Evolutionary conservation across 2,797 vertebrate genomes (phyloP).

Genomic region (Petrocephalus sullivani): DNA sequence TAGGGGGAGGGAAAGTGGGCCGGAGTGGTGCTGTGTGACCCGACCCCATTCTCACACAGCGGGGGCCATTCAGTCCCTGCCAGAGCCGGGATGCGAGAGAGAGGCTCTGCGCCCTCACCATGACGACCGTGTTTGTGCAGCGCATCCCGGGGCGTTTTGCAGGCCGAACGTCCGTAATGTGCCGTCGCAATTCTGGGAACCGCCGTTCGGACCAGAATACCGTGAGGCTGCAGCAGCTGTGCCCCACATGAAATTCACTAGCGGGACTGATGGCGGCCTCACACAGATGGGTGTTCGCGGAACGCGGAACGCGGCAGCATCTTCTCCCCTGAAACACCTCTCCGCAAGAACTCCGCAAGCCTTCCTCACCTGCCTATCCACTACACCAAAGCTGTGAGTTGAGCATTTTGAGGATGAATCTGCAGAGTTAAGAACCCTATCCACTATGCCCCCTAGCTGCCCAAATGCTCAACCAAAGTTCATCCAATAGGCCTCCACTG

Average conservation of each 20-base stretch:
- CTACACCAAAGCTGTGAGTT: not conserved
- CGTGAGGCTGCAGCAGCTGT: not conserved
- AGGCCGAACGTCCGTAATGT: not conserved
- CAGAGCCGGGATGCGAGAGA: not conserved
- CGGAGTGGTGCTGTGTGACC: not conserved
- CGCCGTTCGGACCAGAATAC: not conserved
- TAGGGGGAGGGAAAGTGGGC: not conserved
- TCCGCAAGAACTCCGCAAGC: not conserved
- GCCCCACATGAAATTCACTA: not conserved
- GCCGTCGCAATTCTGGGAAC: not conserved
- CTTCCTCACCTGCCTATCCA: too few species aligned
- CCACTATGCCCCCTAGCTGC: not conserved
- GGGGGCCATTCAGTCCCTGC: not conserved
- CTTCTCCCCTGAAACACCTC: not conserved
- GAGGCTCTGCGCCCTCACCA: not conserved
- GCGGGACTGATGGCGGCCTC: not conserved
- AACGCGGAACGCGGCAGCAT: not conserved
- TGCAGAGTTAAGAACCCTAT: not conserved
- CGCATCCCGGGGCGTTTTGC: not conserved
- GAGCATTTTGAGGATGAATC: not conserved
- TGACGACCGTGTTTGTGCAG: not conserved
- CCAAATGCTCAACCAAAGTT: not conserved
- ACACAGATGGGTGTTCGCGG: too few species aligned
- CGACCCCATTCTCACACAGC: not conserved
- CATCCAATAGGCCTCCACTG: not conserved